A percentile compares a stretch with the other conserved stretches of the same genome.
Evolutionary conservation across 2,797 vertebrate genomes (phyloP).

Genomic region (Fratercula arctica): DNA sequence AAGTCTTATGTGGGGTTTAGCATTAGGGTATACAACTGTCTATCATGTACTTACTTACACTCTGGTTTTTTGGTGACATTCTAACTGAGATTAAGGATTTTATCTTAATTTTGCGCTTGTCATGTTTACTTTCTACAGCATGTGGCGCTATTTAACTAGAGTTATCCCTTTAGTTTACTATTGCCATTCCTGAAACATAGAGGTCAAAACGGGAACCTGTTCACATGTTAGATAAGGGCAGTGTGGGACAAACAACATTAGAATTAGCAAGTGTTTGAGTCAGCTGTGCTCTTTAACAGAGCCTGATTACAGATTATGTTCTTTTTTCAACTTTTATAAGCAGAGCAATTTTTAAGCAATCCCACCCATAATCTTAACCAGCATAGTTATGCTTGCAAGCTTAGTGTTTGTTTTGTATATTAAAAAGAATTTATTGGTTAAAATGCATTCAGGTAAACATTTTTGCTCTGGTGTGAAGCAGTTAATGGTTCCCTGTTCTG

Average conservation of each 20-base stretch:
- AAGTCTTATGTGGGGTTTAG: not conserved
- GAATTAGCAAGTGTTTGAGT: not conserved
- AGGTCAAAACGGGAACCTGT: not conserved
- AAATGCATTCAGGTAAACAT: not conserved
- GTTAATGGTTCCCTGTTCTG: not conserved
- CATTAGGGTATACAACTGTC: not conserved
- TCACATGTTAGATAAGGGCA: accelerated
- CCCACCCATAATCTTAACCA: accelerated
- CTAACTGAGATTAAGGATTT: not conserved
- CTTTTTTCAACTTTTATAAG: not conserved
- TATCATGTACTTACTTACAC: not conserved
- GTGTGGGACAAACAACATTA: not conserved
- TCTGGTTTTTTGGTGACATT: accelerated
- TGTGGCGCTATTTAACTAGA: not conserved
- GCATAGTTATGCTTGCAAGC: accelerated
- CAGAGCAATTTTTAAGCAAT: not conserved
- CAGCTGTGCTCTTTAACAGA: not conserved
- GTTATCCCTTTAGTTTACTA: not conserved
- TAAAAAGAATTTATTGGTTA: not conserved
- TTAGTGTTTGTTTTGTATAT: not conserved
- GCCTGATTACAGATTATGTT: not conserved
- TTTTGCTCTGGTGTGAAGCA: not conserved
- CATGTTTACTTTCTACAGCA: not conserved
- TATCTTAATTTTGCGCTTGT: not conserved
- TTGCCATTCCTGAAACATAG: not conserved